Evolutionary conservation across 2,888 invertebrate genomes (phyloP).

Genomic region (Ichneumoninae sp.): DNA sequence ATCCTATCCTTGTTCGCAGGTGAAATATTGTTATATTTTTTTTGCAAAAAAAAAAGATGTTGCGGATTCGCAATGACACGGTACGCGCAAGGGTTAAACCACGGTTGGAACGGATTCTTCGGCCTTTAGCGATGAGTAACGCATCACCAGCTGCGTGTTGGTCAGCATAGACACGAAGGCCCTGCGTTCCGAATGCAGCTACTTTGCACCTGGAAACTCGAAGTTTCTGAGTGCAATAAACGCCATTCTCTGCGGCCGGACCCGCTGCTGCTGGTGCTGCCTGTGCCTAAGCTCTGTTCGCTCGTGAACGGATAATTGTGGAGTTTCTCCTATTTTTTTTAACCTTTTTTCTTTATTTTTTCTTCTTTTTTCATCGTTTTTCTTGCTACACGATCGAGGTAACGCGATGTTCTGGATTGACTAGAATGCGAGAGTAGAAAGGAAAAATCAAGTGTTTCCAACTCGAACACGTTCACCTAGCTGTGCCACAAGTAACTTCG

Average conservation of each 20-base stretch:
- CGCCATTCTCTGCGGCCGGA: conserved; percentile 30
- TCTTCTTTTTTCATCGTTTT: conserved; percentile 48
- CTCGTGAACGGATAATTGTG: conserved; percentile 57
- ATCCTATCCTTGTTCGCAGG: background rate
- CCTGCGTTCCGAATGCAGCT: background rate
- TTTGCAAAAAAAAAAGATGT: background rate
- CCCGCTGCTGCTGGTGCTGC: background rate
- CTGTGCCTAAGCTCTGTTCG: conserved; percentile 1
- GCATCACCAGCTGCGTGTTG: conserved; percentile 15
- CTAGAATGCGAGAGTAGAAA: conserved; percentile 68
- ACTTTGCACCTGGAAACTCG: conserved; percentile 35
- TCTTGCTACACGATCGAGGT: conserved; percentile 56
- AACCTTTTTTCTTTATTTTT: conserved; percentile 34
- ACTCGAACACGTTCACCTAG: conserved; percentile 51
- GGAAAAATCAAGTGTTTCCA: conserved; percentile 54
- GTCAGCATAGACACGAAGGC: conserved; percentile 1
- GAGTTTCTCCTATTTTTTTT: conserved; percentile 64
- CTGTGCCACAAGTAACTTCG: background rate
- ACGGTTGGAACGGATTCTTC: background rate
- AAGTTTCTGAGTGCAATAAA: conserved; percentile 38
- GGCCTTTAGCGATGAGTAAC: background rate
- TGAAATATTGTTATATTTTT: background rate
- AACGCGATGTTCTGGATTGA: conserved; percentile 71
- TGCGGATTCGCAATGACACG: background rate
- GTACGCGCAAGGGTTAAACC: background rate